phyloP scores from a whole-genome alignment of 2,113 vertebrate species.

The Numenius arquata region DNA sequence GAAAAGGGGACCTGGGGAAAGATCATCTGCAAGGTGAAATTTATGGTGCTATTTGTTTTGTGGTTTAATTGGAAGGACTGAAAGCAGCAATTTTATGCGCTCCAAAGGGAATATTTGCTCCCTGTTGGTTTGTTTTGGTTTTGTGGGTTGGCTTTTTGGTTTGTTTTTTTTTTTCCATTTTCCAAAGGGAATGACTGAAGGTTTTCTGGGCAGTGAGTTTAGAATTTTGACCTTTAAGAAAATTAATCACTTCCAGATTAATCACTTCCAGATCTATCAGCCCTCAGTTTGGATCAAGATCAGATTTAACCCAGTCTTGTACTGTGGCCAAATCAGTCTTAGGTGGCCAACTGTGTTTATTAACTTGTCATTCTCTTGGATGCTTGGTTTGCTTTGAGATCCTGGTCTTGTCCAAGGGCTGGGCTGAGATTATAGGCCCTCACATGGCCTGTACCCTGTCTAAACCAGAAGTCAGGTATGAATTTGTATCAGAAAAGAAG shows the following conservation, averaged over 20 bases:
- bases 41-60: background rate
- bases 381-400: background rate
- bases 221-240: background rate
- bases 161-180: background rate
- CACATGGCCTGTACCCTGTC: background rate
- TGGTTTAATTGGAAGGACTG: background rate
- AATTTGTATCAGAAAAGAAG: background rate
- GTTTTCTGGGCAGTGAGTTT: background rate
- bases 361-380: background rate
- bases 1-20: constrained; percentile 5
- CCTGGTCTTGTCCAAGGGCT: background rate
- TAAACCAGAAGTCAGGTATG: background rate
- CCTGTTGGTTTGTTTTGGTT: background rate
- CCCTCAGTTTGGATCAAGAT: background rate
- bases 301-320: background rate
- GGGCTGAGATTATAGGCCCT: background rate
- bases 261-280: background rate
- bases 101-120: background rate
- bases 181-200: background rate
- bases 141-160: background rate
- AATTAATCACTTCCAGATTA: background rate
- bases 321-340: background rate
- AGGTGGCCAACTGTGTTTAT: background rate
- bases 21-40: background rate
- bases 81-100: background rate